A percentile compares a stretch with the other conserved stretches of the same genome.
These are phyloP conservation scores for Simalia tracyae DNA, from an alignment of 2,797 vertebrate species.

Conservation along the genomic window DNA sequence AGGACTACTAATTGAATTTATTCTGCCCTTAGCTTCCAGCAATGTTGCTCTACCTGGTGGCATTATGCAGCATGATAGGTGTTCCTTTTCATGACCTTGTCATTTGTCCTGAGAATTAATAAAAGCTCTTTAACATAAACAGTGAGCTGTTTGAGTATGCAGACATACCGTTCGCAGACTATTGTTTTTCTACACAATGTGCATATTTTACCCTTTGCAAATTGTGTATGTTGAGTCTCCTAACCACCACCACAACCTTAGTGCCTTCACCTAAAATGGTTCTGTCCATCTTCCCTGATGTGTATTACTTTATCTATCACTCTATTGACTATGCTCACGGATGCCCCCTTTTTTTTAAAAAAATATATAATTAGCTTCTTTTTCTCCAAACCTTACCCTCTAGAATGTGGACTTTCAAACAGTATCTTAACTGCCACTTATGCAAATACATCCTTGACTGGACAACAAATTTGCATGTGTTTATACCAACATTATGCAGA, in stretches of 20 bases:
- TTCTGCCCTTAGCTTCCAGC: not conserved
- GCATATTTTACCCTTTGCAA: not conserved
- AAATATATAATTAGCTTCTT: not conserved
- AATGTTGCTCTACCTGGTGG: accelerated
- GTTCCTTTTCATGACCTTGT: conserved; percentile 4
- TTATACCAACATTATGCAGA: conserved; percentile 46
- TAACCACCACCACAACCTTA: not conserved
- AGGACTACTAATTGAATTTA: not conserved
- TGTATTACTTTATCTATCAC: conserved; percentile 24
- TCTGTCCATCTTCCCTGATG: conserved; percentile 16
- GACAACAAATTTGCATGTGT: conserved; percentile 32
- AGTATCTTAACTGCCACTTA: conserved; percentile 39
- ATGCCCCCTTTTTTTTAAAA: not conserved
- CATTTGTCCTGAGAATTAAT: not conserved
- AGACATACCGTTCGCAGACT: accelerated
- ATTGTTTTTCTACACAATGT: not conserved
- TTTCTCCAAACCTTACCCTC: not conserved
- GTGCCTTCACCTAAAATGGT: not conserved
- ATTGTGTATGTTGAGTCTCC: not conserved
- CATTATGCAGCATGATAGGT: not conserved
- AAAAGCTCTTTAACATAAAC: conserved; percentile 25
- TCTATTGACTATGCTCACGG: accelerated
- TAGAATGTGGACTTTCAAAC: conserved; percentile 33
- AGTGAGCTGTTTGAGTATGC: accelerated
- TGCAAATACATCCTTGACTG: conserved; percentile 44